Evolutionary conservation across 2,888 invertebrate species (phyloP).

Genomic region (Parnassius glacialis): DNA sequence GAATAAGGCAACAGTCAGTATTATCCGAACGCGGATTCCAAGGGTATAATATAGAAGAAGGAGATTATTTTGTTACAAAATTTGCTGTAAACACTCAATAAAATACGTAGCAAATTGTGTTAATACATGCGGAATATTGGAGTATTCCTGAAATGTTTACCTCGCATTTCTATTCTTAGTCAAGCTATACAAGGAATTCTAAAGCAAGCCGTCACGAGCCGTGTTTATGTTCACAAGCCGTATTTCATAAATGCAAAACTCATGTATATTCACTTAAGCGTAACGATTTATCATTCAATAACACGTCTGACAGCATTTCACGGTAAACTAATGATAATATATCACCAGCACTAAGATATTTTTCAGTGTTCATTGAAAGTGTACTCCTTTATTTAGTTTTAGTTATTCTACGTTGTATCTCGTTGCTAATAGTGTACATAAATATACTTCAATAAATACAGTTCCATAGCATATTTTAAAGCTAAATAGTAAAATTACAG

Average conservation of each 20-base stretch:
- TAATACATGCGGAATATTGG: too few species aligned
- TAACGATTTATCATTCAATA: constrained; percentile 23
- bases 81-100: too few species aligned
- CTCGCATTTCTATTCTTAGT: not conserved
- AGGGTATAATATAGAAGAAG: too few species aligned
- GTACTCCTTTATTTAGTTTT: too few species aligned
- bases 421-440: too few species aligned
- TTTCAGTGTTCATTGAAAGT: not conserved
- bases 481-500: too few species aligned
- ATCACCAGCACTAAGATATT: not conserved
- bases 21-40: too few species aligned
- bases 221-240: constrained; percentile 8
- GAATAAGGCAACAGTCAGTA: too few species aligned
- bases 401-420: too few species aligned
- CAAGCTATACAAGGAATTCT: not conserved
- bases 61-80: too few species aligned
- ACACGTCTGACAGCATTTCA: constrained; percentile 19
- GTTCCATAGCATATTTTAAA: not conserved
- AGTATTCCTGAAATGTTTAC: not conserved
- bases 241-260: constrained; percentile 21
- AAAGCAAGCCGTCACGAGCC: constrained; percentile 4
- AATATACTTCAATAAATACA: too few species aligned
- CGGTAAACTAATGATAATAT: constrained; percentile 1
- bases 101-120: too few species aligned
- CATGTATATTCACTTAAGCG: constrained; percentile 23